These are phyloP conservation scores for Drymodes brunneopygia DNA, from an alignment of 2,113 vertebrate genomes.

Conservation along the genomic window DNA sequence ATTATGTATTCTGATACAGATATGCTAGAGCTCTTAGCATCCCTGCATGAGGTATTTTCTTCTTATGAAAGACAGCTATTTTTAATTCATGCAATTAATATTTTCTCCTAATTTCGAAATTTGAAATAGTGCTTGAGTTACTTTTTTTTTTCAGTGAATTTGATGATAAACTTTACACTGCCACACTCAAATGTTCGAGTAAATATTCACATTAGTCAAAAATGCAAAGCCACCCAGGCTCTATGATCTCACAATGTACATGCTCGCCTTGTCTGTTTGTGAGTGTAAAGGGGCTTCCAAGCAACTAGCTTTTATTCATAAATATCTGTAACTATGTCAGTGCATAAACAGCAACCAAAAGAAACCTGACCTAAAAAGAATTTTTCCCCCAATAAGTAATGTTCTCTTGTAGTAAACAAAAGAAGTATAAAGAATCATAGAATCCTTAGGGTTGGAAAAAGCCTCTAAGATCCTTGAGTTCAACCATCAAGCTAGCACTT, in stretches of 20 bases:
- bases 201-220: neutral
- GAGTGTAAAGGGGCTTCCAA: neutral
- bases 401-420: neutral
- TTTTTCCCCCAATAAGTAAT: rapidly evolving
- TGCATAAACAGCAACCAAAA: neutral
- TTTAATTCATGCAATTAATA: neutral
- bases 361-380: neutral
- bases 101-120: neutral
- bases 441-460: neutral
- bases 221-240: neutral
- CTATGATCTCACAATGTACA: neutral
- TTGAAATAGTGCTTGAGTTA: neutral
- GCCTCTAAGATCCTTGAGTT: rapidly evolving
- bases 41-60: neutral
- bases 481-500: neutral
- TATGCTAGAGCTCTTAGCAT: neutral
- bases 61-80: neutral
- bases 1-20: neutral
- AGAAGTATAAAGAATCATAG: neutral
- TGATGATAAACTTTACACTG: neutral
- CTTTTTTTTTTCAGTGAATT: neutral
- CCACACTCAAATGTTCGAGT: neutral
- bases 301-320: neutral
- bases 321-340: neutral
- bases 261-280: neutral